Evolutionary conservation across 2,888 invertebrate genomes (phyloP), one percentile per base, ranked within the genome.

Genomic region (Agriopis aurantiaria): DNA sequence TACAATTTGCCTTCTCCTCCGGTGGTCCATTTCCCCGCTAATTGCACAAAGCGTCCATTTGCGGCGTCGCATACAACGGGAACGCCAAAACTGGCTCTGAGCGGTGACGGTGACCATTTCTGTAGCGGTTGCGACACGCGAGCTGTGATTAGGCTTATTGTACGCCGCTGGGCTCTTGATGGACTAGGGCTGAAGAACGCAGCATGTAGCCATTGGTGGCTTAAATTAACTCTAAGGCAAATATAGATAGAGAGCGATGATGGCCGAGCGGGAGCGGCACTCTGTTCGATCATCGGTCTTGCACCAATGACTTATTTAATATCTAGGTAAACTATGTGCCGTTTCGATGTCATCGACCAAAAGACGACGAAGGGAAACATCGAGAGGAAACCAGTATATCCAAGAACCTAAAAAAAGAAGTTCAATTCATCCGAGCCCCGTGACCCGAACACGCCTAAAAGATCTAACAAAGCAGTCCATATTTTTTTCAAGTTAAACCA

Each of bases 61-160:
- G 6, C 23, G 55, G 74, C 71, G 51, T 59, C 67, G 41, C 55
- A 51, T 63, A 59, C 63, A 72, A 64, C 65, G 71, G 63, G 57
- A 69, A 33, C 56, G 55, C 55, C 69, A 64, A 70, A 68, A 62
- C 33, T 58, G 53, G 65, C 58, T 40, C 40, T n/a, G 53, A 55
- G 12, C 12, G 33, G 40, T 6, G 55, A 55, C n/a, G 59, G 64
- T 55, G 46, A 48, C 79, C 78, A 68, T 69, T 75, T 73, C 63
- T 33, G 73, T 43, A n/a, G 11, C n/a, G 8, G 46, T 80, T 79
- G 76, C 79, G 72, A 76, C 75, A 77, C 70, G 40, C 9, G 8
- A 12, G 46, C 14, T 52, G 72, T 68, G 61, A 72, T 80, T 78
- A 76, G 66, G 65, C 78, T 74, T 73, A 79, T 78, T 78, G 78